These are phyloP conservation scores for Hyperoplus lanceolatus DNA, from an alignment of 2,797 vertebrate species.

Conservation along the genomic window DNA sequence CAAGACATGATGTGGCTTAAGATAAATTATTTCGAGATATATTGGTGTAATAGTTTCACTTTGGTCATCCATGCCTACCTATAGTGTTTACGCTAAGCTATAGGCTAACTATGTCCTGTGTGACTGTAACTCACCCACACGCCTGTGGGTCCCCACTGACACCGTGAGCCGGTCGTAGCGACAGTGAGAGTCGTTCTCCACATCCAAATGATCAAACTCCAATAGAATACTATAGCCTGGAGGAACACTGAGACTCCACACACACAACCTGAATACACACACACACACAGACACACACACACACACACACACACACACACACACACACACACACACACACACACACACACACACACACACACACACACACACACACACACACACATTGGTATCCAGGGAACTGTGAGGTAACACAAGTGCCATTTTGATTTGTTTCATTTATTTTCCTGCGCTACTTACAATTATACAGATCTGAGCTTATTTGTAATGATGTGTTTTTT, in stretches of 20 bases:
- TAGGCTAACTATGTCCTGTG: not conserved
- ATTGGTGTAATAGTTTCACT: no score
- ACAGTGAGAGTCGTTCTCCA: constrained; percentile 84
- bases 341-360: not conserved
- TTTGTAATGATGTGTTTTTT: no score
- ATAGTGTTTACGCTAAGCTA: not conserved
- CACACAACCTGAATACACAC: constrained; percentile 80
- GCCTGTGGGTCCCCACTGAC: constrained; percentile 45
- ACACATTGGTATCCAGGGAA: no score
- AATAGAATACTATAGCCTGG: constrained; percentile 79
- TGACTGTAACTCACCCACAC: constrained; percentile 80
- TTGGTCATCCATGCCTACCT: not conserved
- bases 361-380: no score
- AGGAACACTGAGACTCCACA: constrained; percentile 84
- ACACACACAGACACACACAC: not conserved
- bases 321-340: no score
- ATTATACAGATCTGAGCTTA: no score
- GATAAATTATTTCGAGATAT: no score
- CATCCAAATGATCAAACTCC: constrained; percentile 83
- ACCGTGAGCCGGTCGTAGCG: constrained; percentile 71
- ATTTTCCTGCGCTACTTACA: no score
- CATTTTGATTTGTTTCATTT: no score
- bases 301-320: no score
- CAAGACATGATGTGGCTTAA: no score
- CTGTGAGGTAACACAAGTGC: no score